Percentiles rank a stretch among this genome's conserved stretches.
phyloP scores from a whole-genome alignment of 2,113 vertebrate genomes.

The Lepidothrix coronata region DNA sequence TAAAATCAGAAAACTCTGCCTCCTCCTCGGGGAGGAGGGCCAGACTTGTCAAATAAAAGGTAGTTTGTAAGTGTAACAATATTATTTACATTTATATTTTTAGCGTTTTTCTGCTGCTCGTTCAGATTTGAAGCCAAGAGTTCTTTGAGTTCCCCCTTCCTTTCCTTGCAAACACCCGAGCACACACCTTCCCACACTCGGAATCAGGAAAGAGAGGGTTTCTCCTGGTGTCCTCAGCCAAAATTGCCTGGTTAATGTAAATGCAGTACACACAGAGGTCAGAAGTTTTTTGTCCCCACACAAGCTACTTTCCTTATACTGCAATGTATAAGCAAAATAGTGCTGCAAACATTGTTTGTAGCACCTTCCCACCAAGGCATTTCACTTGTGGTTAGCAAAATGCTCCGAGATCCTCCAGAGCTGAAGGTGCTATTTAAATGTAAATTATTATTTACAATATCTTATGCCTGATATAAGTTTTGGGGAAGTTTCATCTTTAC shows the following conservation, averaged over 20 bases:
- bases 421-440: slow-evolving; percentile 60
- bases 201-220: background rate
- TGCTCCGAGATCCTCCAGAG: background rate
- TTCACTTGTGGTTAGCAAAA: slow-evolving; percentile 18
- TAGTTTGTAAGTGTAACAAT: background rate
- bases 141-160: background rate
- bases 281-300: background rate
- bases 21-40: background rate
- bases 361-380: background rate
- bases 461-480: slow-evolving; percentile 51
- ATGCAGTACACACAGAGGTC: background rate
- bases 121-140: background rate
- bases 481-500: slow-evolving; percentile 56
- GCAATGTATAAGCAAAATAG: background rate
- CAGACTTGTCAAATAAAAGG: background rate
- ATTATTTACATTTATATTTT: background rate
- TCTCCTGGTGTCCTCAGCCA: background rate
- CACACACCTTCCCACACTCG: background rate
- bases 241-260: background rate
- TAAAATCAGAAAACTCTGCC: background rate
- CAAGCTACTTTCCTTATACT: background rate
- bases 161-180: background rate
- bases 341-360: background rate
- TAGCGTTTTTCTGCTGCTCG: background rate
- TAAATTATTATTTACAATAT: slow-evolving; percentile 70